phyloP scores from a whole-genome alignment of 1,140 invertebrate genomes.

The Oreohelix idahoensis region DNA sequence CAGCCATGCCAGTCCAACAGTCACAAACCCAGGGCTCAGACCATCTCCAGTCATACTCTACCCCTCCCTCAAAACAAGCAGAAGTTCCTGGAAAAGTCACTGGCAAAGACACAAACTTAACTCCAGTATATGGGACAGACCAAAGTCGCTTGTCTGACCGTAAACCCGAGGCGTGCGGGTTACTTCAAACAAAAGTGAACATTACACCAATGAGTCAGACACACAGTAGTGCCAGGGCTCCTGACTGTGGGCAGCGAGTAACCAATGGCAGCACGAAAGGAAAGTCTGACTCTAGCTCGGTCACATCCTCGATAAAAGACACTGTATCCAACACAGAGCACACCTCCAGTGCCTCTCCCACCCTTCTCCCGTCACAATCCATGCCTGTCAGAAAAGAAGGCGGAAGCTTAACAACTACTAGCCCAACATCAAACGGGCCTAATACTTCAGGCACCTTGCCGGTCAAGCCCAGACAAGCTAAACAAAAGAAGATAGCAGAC shows the following conservation, averaged over 20 bases:
- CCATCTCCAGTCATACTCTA: neutral
- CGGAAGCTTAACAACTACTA: neutral
- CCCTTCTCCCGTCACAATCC: neutral
- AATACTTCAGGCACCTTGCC: neutral
- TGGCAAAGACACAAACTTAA: neutral
- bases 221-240: neutral
- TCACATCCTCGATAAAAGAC: neutral
- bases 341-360: neutral
- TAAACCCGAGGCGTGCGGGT: neutral
- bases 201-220: neutral
- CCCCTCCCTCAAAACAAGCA: neutral
- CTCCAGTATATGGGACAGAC: neutral
- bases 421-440: neutral
- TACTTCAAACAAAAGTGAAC: neutral
- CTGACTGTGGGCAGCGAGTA: neutral
- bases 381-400: neutral
- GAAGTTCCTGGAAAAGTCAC: neutral
- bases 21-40: constrained; percentile 35
- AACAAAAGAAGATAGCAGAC: constrained; percentile 40
- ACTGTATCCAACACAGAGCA: neutral
- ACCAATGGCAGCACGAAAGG: neutral
- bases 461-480: neutral
- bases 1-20: constrained; percentile 29
- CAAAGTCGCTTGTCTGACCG: neutral
- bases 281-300: neutral